Evolutionary conservation across 2,113 vertebrate genomes (phyloP).

Genomic region (Oreotrochilus melanogaster): DNA sequence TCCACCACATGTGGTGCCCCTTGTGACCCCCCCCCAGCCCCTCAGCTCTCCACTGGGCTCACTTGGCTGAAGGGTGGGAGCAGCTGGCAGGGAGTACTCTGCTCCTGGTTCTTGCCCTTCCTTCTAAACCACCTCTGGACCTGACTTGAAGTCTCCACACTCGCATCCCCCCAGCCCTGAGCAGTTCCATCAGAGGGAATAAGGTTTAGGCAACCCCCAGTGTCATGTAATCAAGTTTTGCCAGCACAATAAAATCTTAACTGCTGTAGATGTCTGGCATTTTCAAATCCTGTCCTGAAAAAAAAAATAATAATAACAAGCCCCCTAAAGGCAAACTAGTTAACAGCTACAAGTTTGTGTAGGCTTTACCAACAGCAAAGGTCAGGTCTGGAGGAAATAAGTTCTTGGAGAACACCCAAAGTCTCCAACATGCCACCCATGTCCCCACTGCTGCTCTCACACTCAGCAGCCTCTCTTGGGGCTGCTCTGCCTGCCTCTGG

Average conservation of each 20-base stretch:
- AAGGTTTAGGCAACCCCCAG: conserved; percentile 29
- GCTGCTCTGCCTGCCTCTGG: neutral
- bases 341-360: conserved; percentile 29
- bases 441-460: neutral
- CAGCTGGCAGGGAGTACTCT: neutral
- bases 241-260: conserved; percentile 58
- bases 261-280: conserved; percentile 52
- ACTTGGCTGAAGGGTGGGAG: neutral
- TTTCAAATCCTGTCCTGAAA: conserved; percentile 36
- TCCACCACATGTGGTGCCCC: neutral
- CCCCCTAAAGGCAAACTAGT: neutral
- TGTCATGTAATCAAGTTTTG: conserved; percentile 54
- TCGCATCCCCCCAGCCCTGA: neutral
- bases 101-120: neutral
- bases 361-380: conserved; percentile 30
- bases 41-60: neutral
- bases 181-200: conserved; percentile 3
- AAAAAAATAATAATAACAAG: neutral
- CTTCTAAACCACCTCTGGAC: neutral
- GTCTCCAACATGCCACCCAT: neutral
- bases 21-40: neutral
- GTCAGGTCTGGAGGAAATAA: neutral
- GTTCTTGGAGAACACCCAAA: neutral
- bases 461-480: rapidly evolving
- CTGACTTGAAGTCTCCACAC: neutral